phyloP scores from a whole-genome alignment of 2,113 vertebrate species.

The Microcebus ravelobensis region DNA sequence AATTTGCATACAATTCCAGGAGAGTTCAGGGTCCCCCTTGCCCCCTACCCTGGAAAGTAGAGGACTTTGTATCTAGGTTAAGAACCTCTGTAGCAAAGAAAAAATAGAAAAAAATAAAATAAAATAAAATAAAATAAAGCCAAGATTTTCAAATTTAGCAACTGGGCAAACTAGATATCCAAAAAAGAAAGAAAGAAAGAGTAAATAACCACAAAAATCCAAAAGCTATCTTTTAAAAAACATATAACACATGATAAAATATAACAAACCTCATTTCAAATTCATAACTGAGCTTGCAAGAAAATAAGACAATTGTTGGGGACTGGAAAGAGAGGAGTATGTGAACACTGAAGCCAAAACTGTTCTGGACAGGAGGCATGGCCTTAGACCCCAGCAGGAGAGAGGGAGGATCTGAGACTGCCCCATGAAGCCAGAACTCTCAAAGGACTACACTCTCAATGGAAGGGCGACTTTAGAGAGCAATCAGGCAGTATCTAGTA shows the following conservation, averaged over 20 bases:
- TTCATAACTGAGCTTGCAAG: not conserved
- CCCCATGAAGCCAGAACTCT: not conserved
- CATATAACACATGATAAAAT: not conserved
- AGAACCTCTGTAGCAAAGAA: slow-evolving; percentile 10
- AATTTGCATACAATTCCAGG: not conserved
- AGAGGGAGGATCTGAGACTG: not conserved
- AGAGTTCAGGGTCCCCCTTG: not conserved
- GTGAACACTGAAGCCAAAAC: not conserved
- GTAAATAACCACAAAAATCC: not conserved
- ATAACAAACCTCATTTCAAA: not conserved
- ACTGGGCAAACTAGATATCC: not conserved
- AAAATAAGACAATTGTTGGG: not conserved
- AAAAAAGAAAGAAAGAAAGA: not conserved
- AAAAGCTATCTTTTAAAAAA: slow-evolving; percentile 13
- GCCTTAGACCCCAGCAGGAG: not conserved
- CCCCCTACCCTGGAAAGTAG: not conserved
- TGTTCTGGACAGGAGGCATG: not conserved
- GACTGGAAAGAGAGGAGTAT: not conserved
- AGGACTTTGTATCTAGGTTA: not conserved
- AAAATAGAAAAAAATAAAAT: not conserved
- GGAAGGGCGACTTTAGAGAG: not conserved
- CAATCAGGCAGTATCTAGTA: too few species aligned
- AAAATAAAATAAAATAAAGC: not conserved
- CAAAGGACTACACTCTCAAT: not conserved
- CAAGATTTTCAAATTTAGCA: slow-evolving; percentile 15